A percentile compares a stretch with the other conserved stretches of the same genome.
These are phyloP conservation scores for Dermatophagoides farinae DNA, from an alignment of 1,140 invertebrate genomes.

Conservation along the genomic window DNA sequence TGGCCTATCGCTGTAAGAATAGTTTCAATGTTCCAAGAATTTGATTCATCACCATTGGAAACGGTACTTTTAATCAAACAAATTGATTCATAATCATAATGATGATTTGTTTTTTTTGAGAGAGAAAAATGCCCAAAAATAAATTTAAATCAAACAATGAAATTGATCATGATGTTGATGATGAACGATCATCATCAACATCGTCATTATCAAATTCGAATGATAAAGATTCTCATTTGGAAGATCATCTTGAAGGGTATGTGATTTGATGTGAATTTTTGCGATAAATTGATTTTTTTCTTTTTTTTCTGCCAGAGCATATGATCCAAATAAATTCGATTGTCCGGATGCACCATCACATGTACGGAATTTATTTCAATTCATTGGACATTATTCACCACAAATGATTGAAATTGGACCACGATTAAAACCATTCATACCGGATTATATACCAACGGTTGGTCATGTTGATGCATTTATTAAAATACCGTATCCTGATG, in stretches of 20 bases:
- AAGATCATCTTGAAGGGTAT: background rate
- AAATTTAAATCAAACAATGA: too few relatives aligned
- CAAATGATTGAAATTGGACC: slow-evolving; percentile 73
- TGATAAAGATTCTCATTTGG: background rate
- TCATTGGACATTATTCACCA: slow-evolving; percentile 73
- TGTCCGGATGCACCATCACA: slow-evolving; percentile 58
- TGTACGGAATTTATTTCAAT: slow-evolving; percentile 76
- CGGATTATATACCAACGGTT: slow-evolving; percentile 89
- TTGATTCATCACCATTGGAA: too few relatives aligned
- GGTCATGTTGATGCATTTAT: slow-evolving; percentile 96
- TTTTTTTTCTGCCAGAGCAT: slow-evolving; percentile 31
- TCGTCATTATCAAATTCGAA: too few relatives aligned
- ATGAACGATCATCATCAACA: too few relatives aligned
- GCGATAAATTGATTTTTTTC: background rate
- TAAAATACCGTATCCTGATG: slow-evolving; percentile 31
- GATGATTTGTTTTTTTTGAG: too few relatives aligned
- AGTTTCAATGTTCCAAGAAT: too few relatives aligned
- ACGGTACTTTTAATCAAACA: too few relatives aligned
- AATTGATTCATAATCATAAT: too few relatives aligned
- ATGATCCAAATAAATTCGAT: slow-evolving; percentile 64
- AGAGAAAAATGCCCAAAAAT: too few relatives aligned
- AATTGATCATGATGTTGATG: too few relatives aligned
- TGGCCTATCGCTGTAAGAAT: too few relatives aligned
- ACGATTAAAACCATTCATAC: slow-evolving; percentile 79
- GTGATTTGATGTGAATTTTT: background rate